Base-by-base conservation (phyloP, 2,797 vertebrate species). In the Rachycentron canadum region DNA sequence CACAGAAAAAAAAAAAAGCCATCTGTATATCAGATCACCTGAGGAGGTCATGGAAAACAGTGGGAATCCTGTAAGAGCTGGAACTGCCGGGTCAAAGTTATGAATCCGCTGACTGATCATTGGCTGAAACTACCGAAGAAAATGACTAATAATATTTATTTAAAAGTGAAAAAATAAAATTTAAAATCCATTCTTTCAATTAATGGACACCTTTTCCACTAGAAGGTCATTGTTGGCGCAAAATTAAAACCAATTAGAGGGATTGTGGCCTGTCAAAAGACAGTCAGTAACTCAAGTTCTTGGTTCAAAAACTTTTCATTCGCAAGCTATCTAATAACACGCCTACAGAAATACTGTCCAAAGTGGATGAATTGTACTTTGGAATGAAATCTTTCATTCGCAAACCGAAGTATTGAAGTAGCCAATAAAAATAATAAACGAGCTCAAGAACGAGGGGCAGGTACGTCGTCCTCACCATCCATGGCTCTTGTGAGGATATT, bases 401-500 rank as follows among this genome's bases (percentile, higher is more conserved):
- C 80, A 64, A 83, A 88, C 65, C 25, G 9, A 75, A n/a, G 61
- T 57, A 63, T 5, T 56, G 73, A 73, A 71, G 76, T 28, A 49
- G 84, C 79, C 82, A 89, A 75, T 86, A 86, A 79, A 86, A 86
- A 78, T 82, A 53, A 75, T 75, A 72, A 86, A 89, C 80, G 86
- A 76, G 73, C 76, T 73, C 21, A 41, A 80, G 61, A 86, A 61
- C 57, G 52, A 3, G 3, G 63, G 66, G 81, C 80, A 66, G 88
- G 89, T 91, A 77, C 58, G 28, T 47, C 1, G 71, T 83, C 86
- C 83, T 74, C 79, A 73, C 76, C 43, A 74, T 86, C 83, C 50
- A 83, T 60, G 77, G 76, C 78, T 87, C 88, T 84, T 80, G 32
- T 25, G 86, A 88, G 88, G 66, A 88, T 78, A 50, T 74, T 78